phyloP scores from a whole-genome alignment of 2,113 vertebrate species.

The Rattus norvegicus region DNA sequence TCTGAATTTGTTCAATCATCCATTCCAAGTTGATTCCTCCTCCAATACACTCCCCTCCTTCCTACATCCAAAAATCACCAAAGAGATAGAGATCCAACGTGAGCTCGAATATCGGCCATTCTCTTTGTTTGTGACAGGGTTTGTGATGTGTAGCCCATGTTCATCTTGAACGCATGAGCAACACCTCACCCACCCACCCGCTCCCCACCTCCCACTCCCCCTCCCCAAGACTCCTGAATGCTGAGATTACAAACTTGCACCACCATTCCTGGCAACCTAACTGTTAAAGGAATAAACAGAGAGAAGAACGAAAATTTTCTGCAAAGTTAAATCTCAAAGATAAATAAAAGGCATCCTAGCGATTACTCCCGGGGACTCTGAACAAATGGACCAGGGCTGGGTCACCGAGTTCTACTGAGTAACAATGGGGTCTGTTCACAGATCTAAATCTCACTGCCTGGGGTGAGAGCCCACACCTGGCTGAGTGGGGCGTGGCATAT shows the following conservation, averaged over 20 bases:
- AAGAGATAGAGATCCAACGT: background rate
- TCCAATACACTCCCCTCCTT: background rate
- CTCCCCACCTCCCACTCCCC: too few relatives aligned
- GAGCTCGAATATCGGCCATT: background rate
- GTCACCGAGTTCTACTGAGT: fast-evolving
- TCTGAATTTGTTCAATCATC: background rate
- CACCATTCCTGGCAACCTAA: background rate
- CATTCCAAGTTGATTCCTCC: background rate
- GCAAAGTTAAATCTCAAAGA: background rate
- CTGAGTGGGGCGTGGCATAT: background rate
- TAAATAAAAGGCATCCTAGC: background rate
- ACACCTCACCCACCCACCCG: too few relatives aligned
- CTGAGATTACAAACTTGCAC: background rate
- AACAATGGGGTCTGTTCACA: background rate
- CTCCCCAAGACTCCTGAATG: too few relatives aligned
- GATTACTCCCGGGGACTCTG: background rate
- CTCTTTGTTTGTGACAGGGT: background rate
- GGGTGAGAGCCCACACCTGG: background rate
- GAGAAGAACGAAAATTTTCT: slow-evolving; percentile 2
- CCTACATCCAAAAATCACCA: background rate
- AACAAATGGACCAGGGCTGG: background rate
- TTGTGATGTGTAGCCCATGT: background rate
- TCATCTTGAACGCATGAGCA: background rate
- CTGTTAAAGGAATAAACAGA: background rate
- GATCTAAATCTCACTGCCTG: background rate